Conservation (phyloP, 2,797 vertebrate species). For the Jordanella pulchra region DNA sequence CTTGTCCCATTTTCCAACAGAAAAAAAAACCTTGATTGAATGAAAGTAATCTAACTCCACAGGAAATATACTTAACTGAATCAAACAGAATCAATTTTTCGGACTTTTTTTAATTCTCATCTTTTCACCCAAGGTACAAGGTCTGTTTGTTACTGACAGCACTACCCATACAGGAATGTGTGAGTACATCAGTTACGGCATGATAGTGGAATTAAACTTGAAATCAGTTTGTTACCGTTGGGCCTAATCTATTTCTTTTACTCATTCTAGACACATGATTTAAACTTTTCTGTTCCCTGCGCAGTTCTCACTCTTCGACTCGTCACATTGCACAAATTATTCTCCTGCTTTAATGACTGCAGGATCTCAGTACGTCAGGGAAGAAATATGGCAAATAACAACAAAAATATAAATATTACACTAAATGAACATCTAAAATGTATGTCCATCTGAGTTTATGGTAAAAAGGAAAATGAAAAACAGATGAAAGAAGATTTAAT, state of each 20-base stretch:
- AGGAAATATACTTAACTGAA: background rate
- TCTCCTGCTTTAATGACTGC: background rate
- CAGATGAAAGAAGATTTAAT: conserved; percentile 68
- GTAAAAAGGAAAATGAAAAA: conserved; percentile 34
- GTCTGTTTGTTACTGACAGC: background rate
- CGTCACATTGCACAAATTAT: background rate
- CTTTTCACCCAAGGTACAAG: no score
- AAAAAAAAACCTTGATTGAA: no score
- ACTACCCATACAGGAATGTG: background rate
- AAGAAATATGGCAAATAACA: conserved; percentile 29
- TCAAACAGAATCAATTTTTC: background rate
- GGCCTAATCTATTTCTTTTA: background rate
- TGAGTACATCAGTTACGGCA: background rate
- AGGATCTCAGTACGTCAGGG: conserved; percentile 21
- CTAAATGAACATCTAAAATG: conserved; percentile 50
- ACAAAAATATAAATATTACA: conserved; percentile 43
- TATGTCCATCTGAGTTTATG: conserved; percentile 60
- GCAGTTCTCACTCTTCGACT: no score
- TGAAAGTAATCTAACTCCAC: background rate
- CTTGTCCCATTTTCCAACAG: no score
- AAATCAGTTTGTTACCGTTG: background rate
- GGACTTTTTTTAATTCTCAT: background rate
- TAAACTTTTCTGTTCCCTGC: no score
- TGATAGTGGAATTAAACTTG: background rate
- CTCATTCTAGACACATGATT: background rate